These are phyloP conservation scores for Phalacrocorax pelagicus DNA, from an alignment of 2,113 vertebrate species.

Conservation along the genomic window DNA sequence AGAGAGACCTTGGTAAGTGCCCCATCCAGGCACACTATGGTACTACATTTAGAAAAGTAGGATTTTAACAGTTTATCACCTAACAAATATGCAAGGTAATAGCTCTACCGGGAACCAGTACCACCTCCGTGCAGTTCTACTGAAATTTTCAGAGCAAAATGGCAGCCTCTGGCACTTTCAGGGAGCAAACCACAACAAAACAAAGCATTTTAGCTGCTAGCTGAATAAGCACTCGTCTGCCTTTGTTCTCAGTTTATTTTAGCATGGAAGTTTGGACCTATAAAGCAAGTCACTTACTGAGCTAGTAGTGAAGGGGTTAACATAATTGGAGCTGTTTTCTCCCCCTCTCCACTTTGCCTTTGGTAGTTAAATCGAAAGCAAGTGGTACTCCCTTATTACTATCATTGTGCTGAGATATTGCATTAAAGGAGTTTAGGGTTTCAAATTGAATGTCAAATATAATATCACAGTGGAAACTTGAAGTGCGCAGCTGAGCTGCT, in stretches of 20 bases:
- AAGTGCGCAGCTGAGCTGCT: slow-evolving; percentile 40
- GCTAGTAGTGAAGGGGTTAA: slow-evolving; percentile 40
- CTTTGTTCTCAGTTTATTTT: background rate
- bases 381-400: slow-evolving; percentile 58
- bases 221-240: background rate
- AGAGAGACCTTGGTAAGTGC: background rate
- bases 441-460: slow-evolving; percentile 75
- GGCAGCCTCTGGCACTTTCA: background rate
- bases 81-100: background rate
- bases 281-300: background rate
- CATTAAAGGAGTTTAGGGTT: slow-evolving; percentile 70
- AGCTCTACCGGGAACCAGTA: background rate
- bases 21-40: background rate
- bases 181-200: background rate
- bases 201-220: background rate
- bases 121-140: background rate
- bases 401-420: slow-evolving; percentile 63
- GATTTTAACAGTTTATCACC: background rate
- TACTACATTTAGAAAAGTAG: background rate
- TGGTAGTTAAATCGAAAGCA: slow-evolving; percentile 63
- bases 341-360: slow-evolving; percentile 9
- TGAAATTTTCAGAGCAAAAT: background rate
- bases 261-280: background rate
- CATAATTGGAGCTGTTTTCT: slow-evolving; percentile 12
- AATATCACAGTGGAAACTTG: slow-evolving; percentile 65